Base-by-base conservation (phyloP, 1,140 invertebrate genomes). In the Drosophila pallidifrons region DNA sequence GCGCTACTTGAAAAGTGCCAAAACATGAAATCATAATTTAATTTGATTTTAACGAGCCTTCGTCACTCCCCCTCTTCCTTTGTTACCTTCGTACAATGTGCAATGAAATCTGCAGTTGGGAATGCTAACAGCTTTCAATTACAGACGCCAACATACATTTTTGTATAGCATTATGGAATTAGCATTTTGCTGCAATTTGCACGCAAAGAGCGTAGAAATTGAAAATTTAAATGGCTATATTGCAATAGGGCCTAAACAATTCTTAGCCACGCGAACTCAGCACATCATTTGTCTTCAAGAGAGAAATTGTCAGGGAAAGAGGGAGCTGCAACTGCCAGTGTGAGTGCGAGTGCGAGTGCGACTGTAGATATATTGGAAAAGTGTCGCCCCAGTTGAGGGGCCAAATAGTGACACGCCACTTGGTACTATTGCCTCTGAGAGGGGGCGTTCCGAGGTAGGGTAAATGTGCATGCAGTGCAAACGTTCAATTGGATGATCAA, bases 401-500 rank as follows among this genome's bases (percentile, higher is more conserved):
- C 82, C 90, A 91, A 91, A 88, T 82, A 82, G 81, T 91, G 86
- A 67, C 81, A 90, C 54, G 70, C 69, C 79, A 80, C 86, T 85
- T 88, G 85, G 81, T 82, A 86, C 81, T 87, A 59, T 46, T 54
- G 16, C 1, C 8, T 10, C 4, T 2, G n/a, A 15, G 5, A 58
- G 43, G 46, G 46, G 64, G 60, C 49, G 58, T 58, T 30, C 11
- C 41, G 41, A 46, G 75, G 67, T 70, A 78, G 71, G 80, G 71
- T 79, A 82, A 64, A 69, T 8, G 35, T 67, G 59, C 67, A 68
- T 71, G 69, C 55, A 76, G 87, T 77, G 89, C 90, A 90, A 91
- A 91, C 79, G 83, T 89, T 82, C 91, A 92, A 92, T 92, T 92
- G 91, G 91, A 92, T 91, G 90, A 92, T 91, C 83, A 86, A 91